These are phyloP conservation scores for Elegia similella DNA, from an alignment of 2,888 invertebrate genomes.

Conservation along the genomic window DNA sequence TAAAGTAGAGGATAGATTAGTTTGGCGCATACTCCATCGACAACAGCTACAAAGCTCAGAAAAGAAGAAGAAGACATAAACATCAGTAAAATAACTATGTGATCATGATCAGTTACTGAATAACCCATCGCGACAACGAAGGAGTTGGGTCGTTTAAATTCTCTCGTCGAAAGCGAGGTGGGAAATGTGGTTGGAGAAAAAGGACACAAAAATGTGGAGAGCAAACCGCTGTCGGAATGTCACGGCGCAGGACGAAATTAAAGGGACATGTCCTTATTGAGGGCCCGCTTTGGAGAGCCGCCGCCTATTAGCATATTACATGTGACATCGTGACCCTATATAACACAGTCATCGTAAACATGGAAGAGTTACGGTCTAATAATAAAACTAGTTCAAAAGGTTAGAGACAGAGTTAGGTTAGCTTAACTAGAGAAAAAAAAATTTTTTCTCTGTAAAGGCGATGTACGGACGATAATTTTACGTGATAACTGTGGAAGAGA, in stretches of 20 bases:
- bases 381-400: neutral
- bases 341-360: slow-evolving; percentile 10
- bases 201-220: slow-evolving; percentile 69
- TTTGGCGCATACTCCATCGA: too few relatives aligned
- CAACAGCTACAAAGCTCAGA: too few relatives aligned
- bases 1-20: too few relatives aligned
- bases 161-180: slow-evolving; percentile 58
- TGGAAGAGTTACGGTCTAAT: neutral
- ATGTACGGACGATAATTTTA: too few relatives aligned
- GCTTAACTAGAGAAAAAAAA: too few relatives aligned
- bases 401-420: neutral
- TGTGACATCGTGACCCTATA: slow-evolving; percentile 33
- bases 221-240: slow-evolving; percentile 74
- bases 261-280: slow-evolving; percentile 66
- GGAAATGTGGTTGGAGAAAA: slow-evolving; percentile 65
- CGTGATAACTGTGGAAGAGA: too few relatives aligned
- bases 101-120: too few relatives aligned
- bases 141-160: slow-evolving; percentile 69
- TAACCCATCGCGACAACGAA: slow-evolving; percentile 31
- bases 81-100: too few relatives aligned
- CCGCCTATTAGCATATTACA: slow-evolving; percentile 63
- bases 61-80: too few relatives aligned
- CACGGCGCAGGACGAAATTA: slow-evolving; percentile 56
- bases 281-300: slow-evolving; percentile 56
- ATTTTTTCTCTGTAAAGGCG: too few relatives aligned